These are phyloP conservation scores for Riparia riparia DNA, from an alignment of 2,113 vertebrate genomes.

Conservation along the genomic window DNA sequence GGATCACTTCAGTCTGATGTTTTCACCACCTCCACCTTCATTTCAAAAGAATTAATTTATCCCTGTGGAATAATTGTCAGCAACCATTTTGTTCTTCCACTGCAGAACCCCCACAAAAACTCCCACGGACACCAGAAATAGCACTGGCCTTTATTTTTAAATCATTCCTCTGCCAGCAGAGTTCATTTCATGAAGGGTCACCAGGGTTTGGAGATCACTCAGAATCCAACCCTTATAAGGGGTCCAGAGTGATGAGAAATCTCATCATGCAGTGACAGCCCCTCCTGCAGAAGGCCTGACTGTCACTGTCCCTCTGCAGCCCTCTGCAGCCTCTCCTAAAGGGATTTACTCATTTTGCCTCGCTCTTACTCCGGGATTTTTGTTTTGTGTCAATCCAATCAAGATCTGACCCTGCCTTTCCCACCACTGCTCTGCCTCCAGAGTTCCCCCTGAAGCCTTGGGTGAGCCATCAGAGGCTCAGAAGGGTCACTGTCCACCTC, in stretches of 20 bases:
- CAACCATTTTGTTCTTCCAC: slow-evolving; percentile 20
- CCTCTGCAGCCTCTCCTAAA: not conserved
- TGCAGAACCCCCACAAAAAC: slow-evolving; percentile 14
- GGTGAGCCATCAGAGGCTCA: not conserved
- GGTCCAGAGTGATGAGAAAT: not conserved
- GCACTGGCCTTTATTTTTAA: slow-evolving; percentile 42
- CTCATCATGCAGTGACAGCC: not conserved
- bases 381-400: not conserved
- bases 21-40: not conserved
- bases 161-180: slow-evolving; percentile 4
- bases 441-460: not conserved
- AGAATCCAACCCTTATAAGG: slow-evolving; percentile 43
- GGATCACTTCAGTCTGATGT: not conserved
- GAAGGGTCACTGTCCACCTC: not conserved
- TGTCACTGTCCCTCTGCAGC: not conserved
- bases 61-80: not conserved
- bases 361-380: not conserved
- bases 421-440: not conserved
- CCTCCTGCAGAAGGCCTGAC: not conserved
- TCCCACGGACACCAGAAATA: slow-evolving; percentile 46
- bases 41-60: not conserved
- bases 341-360: not conserved
- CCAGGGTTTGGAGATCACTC: not conserved
- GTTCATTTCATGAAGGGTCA: slow-evolving; percentile 8
- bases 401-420: not conserved